A percentile compares a stretch with the other conserved stretches of the same genome.
Evolutionary conservation across 2,888 invertebrate genomes (phyloP).

Genomic region (Nemurella pictetii): DNA sequence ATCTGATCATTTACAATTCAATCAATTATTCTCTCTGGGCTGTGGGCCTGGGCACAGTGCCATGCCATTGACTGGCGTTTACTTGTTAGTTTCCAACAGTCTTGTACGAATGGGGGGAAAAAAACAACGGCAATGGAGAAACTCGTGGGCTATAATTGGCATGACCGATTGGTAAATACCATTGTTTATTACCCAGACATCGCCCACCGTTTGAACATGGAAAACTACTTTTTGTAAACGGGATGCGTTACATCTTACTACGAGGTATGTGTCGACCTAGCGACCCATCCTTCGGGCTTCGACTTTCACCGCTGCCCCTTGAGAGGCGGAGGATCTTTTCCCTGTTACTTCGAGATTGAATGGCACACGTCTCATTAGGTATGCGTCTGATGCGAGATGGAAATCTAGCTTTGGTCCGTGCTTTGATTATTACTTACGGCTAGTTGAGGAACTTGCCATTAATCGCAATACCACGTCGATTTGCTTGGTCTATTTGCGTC

Average conservation of each 20-base stretch:
- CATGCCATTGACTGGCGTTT: neutral
- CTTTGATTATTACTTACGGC: neutral
- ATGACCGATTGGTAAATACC: neutral
- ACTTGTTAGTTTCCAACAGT: neutral
- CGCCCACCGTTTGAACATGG: neutral
- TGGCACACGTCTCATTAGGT: neutral
- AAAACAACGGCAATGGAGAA: neutral
- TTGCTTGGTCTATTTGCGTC: neutral
- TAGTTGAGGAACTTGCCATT: neutral
- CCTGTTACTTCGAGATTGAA: neutral
- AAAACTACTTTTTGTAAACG: neutral
- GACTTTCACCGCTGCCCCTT: neutral
- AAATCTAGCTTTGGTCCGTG: neutral
- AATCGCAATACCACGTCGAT: neutral
- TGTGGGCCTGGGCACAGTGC: neutral
- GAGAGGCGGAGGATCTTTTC: neutral
- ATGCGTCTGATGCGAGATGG: neutral
- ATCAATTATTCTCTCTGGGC: neutral
- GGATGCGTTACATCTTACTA: neutral
- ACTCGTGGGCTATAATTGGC: neutral
- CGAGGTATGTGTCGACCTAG: neutral
- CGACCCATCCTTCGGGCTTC: neutral
- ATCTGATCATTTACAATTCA: neutral
- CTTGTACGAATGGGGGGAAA: neutral
- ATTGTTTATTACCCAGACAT: neutral